phyloP scores from a whole-genome alignment of 2,888 invertebrate species.

The Noctua pronuba region DNA sequence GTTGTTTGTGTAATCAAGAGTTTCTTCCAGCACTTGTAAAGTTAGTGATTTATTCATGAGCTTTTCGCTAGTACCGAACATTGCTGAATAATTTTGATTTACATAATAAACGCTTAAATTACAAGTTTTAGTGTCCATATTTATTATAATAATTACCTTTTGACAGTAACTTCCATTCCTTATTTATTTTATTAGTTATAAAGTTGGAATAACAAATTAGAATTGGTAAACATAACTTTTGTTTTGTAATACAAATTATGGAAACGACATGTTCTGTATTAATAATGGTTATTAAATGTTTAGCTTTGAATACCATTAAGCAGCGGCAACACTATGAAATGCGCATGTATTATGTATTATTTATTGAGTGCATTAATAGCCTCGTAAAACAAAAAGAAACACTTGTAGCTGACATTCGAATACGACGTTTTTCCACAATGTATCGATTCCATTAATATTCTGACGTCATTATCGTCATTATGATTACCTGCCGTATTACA shows the following conservation, averaged over 20 bases:
- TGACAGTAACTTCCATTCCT: constrained; percentile 18
- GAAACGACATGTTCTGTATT: constrained; percentile 33
- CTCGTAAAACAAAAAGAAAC: constrained; percentile 54
- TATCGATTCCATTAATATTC: constrained; percentile 55
- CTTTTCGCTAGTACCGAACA: background rate
- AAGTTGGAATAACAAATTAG: constrained; percentile 23
- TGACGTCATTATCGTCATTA: constrained; percentile 47
- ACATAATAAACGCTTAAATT: constrained; percentile 31
- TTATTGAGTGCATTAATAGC: constrained; percentile 38
- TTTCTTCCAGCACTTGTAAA: background rate
- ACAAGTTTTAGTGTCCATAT: constrained; percentile 11
- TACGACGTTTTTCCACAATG: constrained; percentile 34
- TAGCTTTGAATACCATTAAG: constrained; percentile 33
- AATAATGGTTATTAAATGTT: constrained; percentile 34
- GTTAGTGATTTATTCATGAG: constrained; percentile 31
- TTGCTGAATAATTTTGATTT: constrained; percentile 19
- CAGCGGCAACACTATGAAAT: constrained; percentile 14
- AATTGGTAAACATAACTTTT: constrained; percentile 19
- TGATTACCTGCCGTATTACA: constrained; percentile 60
- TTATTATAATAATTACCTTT: constrained; percentile 35
- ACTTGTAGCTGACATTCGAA: constrained; percentile 27
- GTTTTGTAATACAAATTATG: constrained; percentile 48
- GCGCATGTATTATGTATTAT: constrained; percentile 18
- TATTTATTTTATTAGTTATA: constrained; percentile 41
- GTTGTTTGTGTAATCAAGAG: constrained; percentile 58